Conservation (phyloP, 1,140 invertebrate species). For the Penaeus japonicus region DNA sequence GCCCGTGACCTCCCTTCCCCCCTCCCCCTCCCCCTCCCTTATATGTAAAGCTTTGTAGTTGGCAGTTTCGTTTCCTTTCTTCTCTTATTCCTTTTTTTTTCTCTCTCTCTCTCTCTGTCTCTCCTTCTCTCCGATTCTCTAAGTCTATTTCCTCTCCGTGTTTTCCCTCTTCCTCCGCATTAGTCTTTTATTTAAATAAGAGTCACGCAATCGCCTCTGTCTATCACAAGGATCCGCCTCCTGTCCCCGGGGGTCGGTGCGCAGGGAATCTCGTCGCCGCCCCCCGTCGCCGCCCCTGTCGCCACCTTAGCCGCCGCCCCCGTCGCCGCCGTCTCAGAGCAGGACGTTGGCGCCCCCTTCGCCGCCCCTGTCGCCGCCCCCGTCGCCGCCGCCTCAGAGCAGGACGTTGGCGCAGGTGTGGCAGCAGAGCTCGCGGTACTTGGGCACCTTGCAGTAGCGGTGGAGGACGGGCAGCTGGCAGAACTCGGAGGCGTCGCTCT, state of each 20-base stretch:
- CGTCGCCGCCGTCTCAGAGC: not conserved
- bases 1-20: no score
- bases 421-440: constrained; percentile 70
- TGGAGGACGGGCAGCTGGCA: constrained; percentile 65
- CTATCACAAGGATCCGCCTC: not conserved
- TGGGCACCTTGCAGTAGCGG: constrained; percentile 68
- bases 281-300: no score
- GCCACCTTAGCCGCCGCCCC: no score
- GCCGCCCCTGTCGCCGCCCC: not conserved
- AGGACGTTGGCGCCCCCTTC: not conserved
- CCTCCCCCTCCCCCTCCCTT: not conserved
- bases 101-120: not conserved
- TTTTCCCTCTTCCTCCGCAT: not conserved
- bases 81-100: not conserved
- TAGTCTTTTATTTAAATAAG: not conserved
- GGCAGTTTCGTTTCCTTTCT: not conserved
- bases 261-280: no score
- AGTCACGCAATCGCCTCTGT: not conserved
- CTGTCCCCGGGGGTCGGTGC: no score
- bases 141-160: not conserved
- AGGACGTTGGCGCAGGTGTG: constrained; percentile 64
- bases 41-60: not conserved
- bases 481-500: constrained; percentile 65
- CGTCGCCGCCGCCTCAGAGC: not conserved
- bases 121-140: not conserved